Percentiles rank a stretch among this genome's conserved stretches.
These are phyloP conservation scores for Platysternon megacephalum DNA, from an alignment of 2,113 vertebrate genomes.

Conservation along the genomic window DNA sequence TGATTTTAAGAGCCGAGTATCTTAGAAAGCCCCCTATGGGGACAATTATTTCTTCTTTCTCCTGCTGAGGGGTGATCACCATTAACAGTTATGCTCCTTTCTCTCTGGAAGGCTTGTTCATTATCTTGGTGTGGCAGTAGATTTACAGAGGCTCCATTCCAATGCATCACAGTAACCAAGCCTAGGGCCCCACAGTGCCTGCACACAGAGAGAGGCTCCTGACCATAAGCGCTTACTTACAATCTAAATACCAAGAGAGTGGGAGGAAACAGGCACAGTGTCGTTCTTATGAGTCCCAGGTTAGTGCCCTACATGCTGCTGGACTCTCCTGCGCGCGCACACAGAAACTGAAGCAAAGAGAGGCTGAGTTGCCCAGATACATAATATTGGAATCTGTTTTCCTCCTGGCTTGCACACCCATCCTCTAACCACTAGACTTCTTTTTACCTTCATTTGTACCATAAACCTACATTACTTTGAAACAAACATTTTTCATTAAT, in stretches of 20 bases:
- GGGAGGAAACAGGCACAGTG: background rate
- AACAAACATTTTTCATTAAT: slow-evolving; percentile 54
- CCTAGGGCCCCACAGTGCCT: background rate
- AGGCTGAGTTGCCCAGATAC: background rate
- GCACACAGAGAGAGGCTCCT: background rate
- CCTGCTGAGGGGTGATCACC: background rate
- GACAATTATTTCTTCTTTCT: too few relatives aligned
- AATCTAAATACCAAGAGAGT: background rate
- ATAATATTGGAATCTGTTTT: background rate
- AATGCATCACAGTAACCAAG: background rate
- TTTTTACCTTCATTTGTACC: background rate
- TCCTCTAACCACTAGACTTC: background rate
- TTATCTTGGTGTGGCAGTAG: background rate
- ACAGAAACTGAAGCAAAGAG: background rate
- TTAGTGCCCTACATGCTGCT: background rate
- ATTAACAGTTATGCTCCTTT: background rate
- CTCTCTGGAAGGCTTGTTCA: background rate
- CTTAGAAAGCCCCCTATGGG: background rate
- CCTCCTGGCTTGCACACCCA: background rate
- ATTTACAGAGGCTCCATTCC: background rate
- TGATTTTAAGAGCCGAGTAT: background rate
- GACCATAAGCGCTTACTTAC: background rate
- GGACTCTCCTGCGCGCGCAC: background rate
- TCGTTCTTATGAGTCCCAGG: background rate
- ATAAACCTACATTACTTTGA: slow-evolving; percentile 17